These are phyloP conservation scores for Amphibalanus amphitrite DNA, from an alignment of 1,140 invertebrate species.

Conservation along the genomic window DNA sequence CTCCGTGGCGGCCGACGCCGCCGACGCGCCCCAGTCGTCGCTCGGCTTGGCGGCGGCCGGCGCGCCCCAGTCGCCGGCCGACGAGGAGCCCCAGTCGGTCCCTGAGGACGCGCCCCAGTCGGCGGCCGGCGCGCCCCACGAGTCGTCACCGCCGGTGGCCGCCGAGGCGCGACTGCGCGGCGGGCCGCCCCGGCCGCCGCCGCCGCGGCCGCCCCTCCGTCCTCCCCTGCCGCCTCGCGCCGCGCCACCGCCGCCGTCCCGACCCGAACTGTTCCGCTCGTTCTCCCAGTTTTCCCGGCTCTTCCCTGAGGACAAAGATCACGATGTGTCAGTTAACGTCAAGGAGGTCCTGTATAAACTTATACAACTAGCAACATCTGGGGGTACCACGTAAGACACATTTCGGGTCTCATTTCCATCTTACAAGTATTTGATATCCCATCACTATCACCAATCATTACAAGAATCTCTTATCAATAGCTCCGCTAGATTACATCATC, in stretches of 20 bases:
- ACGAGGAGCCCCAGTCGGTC: slow-evolving; percentile 24
- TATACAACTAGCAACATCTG: no score
- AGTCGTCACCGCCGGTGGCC: slow-evolving; percentile 30
- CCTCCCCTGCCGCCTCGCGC: neutral
- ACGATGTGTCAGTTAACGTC: no score
- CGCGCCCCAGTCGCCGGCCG: neutral
- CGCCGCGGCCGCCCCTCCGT: neutral
- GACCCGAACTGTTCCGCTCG: neutral
- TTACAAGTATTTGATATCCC: no score
- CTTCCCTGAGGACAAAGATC: slow-evolving; percentile 3
- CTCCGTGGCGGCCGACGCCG: slow-evolving; percentile 37
- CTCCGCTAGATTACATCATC: no score
- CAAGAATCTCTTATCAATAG: no score
- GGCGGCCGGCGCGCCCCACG: slow-evolving; percentile 39
- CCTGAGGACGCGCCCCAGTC: slow-evolving; percentile 41
- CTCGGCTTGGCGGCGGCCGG: slow-evolving; percentile 29
- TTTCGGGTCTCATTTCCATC: no score
- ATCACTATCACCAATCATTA: no score
- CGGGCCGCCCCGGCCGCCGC: neutral
- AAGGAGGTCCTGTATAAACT: no score
- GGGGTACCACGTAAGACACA: no score
- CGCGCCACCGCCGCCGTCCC: neutral
- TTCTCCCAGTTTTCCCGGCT: neutral
- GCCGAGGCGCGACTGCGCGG: neutral
- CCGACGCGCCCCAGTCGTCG: slow-evolving; percentile 26